phyloP scores from a whole-genome alignment of 23 tunicate genomes.

The Trididemnum miniatum region DNA sequence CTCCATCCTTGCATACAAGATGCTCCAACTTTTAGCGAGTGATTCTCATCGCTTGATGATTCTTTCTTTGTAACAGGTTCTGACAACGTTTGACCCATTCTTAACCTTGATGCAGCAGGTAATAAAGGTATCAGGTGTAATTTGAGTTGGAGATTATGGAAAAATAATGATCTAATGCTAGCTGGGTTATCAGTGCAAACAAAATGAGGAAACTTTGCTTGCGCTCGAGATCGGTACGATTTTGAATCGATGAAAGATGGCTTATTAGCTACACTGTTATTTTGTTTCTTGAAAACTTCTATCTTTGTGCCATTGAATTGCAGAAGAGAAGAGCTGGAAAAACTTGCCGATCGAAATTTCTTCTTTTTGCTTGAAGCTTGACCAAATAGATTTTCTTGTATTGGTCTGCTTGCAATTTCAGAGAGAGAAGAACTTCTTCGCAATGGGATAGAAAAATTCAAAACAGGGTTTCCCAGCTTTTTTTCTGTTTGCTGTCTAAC shows the following conservation, averaged over 20 bases:
- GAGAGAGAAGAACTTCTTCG: not conserved
- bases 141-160: not conserved
- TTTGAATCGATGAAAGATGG: not conserved
- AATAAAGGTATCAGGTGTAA: not conserved
- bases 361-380: not conserved
- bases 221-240: not conserved
- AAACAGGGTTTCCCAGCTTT: not conserved
- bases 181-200: not conserved
- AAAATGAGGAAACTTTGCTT: constrained; percentile 12
- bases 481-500: not conserved
- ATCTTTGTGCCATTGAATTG: not conserved
- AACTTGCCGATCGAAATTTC: not conserved
- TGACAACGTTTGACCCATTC: constrained; percentile 93
- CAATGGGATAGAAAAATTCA: not conserved
- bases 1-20: constrained; percentile 99
- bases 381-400: not conserved
- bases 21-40: constrained; percentile 73
- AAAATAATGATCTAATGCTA: constrained; percentile 23
- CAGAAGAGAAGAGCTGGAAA: not conserved
- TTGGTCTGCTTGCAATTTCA: not conserved
- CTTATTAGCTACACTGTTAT: not conserved
- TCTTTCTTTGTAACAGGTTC: constrained; percentile 93
- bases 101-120: not conserved
- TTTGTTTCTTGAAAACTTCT: not conserved
- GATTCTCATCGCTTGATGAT: constrained; percentile 82